Conservation (phyloP, 2,113 vertebrate species). For the Synchiropus splendidus region DNA sequence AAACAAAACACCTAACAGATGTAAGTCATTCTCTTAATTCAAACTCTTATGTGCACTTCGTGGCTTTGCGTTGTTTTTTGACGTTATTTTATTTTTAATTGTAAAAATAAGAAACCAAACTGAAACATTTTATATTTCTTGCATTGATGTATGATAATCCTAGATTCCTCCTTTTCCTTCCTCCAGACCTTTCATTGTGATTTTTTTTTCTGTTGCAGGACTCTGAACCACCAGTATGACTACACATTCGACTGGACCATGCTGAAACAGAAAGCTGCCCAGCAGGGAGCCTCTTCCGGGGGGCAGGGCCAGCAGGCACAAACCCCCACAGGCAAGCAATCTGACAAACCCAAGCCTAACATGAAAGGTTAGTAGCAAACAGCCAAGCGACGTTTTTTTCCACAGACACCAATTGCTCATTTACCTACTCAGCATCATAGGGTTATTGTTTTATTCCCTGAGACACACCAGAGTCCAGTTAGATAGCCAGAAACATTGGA, state of each 20-base stretch:
- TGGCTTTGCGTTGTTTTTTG: no score
- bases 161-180: neutral
- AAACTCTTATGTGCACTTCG: no score
- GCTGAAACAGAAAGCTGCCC: constrained; percentile 99
- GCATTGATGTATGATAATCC: no score
- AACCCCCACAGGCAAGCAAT: constrained; percentile 99
- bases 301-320: constrained; percentile 98
- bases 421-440: constrained; percentile 37
- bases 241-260: constrained; percentile 99
- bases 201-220: constrained; percentile 62
- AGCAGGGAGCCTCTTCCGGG: constrained; percentile 97
- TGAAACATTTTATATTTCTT: no score
- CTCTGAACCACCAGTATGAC: constrained; percentile 98
- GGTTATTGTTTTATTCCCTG: constrained; percentile 16
- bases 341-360: constrained; percentile 99
- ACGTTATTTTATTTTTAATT: no score
- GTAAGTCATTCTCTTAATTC: no score
- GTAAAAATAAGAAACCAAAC: no score
- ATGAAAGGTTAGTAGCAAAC: constrained; percentile 99
- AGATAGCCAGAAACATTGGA: constrained; percentile 10
- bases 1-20: no score
- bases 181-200: neutral
- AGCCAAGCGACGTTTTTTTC: constrained; percentile 92
- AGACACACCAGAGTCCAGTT: constrained; percentile 51
- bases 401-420: constrained; percentile 67